phyloP scores from a whole-genome alignment of 2,113 vertebrate genomes.

The Gallinago jamesoni region DNA sequence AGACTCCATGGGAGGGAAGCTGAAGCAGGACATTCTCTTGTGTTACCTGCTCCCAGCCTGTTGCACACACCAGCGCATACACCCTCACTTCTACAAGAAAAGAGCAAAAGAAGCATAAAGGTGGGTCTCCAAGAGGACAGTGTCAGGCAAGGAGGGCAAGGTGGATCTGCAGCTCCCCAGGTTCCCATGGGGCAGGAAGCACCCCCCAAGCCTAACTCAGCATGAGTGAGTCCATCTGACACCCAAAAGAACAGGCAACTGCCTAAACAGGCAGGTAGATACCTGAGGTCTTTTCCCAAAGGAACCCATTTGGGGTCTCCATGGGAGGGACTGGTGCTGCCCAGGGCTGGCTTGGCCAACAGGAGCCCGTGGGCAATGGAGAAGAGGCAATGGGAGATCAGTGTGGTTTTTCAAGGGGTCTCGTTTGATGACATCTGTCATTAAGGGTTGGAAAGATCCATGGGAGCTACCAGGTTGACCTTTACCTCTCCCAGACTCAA shows the following conservation, averaged over 20 bases:
- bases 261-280: not conserved
- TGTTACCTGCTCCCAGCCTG: not conserved
- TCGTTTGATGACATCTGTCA: not conserved
- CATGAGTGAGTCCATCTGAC: rapidly evolving
- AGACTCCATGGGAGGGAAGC: not conserved
- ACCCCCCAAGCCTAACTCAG: not conserved
- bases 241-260: not conserved
- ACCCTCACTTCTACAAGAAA: not conserved
- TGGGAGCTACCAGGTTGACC: not conserved
- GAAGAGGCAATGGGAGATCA: not conserved
- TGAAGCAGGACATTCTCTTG: rapidly evolving
- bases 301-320: not conserved
- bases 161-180: not conserved
- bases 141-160: not conserved
- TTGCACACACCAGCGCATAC: not conserved
- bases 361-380: rapidly evolving
- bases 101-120: not conserved
- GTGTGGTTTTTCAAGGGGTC: not conserved
- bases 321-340: not conserved
- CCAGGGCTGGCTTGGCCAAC: not conserved
- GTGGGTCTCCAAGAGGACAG: not conserved
- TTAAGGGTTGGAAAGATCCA: not conserved
- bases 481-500: not conserved
- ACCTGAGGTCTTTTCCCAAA: not conserved
- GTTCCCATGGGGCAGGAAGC: not conserved